Percentiles rank a stretch among this genome's conserved stretches.
Conservation (phyloP, 2,888 invertebrate species). For the Eurois occulta region DNA sequence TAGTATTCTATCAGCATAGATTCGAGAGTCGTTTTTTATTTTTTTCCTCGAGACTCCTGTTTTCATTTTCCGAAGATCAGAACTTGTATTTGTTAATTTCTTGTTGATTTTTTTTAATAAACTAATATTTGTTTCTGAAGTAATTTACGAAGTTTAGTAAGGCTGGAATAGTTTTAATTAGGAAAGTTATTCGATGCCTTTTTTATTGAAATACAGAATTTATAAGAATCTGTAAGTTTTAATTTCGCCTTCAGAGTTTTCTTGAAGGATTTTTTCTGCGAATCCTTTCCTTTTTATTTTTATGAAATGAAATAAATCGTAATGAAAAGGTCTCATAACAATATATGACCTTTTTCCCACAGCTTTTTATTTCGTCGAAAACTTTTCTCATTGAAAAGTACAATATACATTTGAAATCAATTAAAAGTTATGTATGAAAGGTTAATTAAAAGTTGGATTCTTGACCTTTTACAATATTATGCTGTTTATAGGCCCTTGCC, state of each 20-base stretch:
- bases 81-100: slow-evolving; percentile 24
- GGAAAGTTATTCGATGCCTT: background rate
- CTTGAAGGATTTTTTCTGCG: slow-evolving; percentile 2
- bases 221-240: background rate
- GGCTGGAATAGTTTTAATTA: background rate
- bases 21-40: slow-evolving; percentile 34
- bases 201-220: background rate
- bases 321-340: slow-evolving; percentile 22
- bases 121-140: background rate
- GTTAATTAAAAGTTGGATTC: slow-evolving; percentile 23
- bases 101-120: slow-evolving; percentile 9
- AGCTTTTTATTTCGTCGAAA: slow-evolving; percentile 16
- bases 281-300: background rate
- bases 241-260: slow-evolving; percentile 5
- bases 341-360: slow-evolving; percentile 12
- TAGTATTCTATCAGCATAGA: slow-evolving; percentile 51
- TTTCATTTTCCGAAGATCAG: slow-evolving; percentile 40
- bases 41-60: slow-evolving; percentile 34
- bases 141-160: background rate
- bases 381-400: slow-evolving; percentile 27
- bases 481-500: background rate
- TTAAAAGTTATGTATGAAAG: slow-evolving; percentile 30
- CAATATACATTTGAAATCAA: slow-evolving; percentile 35
- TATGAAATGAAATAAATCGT: slow-evolving; percentile 9
- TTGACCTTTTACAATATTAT: background rate